Percentiles rank a stretch among this genome's conserved stretches.
These are phyloP conservation scores for Rostratula benghalensis DNA, from an alignment of 2,113 vertebrate genomes.

Conservation along the genomic window DNA sequence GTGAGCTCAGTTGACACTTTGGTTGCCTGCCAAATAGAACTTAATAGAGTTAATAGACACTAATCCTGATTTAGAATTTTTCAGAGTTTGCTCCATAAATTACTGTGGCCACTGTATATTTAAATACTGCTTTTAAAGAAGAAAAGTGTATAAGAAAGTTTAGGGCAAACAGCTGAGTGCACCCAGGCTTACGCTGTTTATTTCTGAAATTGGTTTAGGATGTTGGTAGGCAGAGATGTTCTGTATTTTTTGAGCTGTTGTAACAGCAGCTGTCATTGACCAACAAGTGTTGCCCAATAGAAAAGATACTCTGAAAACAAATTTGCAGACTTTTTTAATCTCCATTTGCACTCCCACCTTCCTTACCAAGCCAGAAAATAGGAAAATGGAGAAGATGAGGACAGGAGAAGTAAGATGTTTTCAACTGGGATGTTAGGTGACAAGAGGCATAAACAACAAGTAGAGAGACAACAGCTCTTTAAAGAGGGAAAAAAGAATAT, in stretches of 20 bases:
- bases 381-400: not conserved
- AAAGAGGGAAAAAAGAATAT: not conserved
- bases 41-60: constrained; percentile 51
- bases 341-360: not conserved
- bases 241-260: not conserved
- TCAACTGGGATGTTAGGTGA: not conserved
- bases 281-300: not conserved
- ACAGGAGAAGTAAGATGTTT: not conserved
- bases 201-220: not conserved
- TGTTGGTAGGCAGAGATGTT: not conserved
- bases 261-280: not conserved
- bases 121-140: not conserved
- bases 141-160: not conserved
- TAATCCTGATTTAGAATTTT: constrained; percentile 53
- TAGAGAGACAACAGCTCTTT: not conserved
- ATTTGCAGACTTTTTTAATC: not conserved
- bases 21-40: constrained; percentile 35
- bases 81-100: constrained; percentile 24
- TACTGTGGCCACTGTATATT: not conserved
- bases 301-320: not conserved
- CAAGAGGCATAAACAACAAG: not conserved
- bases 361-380: not conserved
- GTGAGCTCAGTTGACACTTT: constrained; percentile 15
- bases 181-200: not conserved
- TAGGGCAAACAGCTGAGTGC: not conserved